Percentiles rank a stretch among this genome's conserved stretches.
These are phyloP conservation scores for Gortyna flavago DNA, from an alignment of 2,888 invertebrate genomes.

Conservation along the genomic window DNA sequence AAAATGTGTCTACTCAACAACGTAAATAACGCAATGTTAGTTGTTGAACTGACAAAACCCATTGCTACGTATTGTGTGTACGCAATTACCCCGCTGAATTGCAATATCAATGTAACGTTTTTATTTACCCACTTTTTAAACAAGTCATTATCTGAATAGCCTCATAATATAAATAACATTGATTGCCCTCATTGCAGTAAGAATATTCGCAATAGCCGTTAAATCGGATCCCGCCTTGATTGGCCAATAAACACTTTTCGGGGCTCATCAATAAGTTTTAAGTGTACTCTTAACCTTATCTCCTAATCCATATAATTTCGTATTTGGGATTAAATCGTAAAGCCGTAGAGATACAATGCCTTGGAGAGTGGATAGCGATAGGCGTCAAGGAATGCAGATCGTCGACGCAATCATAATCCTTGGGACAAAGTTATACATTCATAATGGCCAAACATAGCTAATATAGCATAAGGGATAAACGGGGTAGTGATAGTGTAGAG, in stretches of 20 bases:
- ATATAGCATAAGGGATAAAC: no score
- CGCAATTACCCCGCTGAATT: no score
- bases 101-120: neutral
- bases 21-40: no score
- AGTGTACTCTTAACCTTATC: conserved; percentile 72
- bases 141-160: conserved; percentile 24
- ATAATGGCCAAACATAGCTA: no score
- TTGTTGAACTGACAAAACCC: no score
- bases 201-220: conserved; percentile 63
- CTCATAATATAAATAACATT: conserved; percentile 55
- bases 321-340: conserved; percentile 69
- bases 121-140: conserved; percentile 23
- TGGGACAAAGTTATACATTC: no score
- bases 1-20: no score
- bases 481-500: no score
- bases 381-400: neutral
- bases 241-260: conserved; percentile 72
- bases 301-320: conserved; percentile 73
- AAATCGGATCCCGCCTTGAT: conserved; percentile 67
- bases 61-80: no score
- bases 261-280: conserved; percentile 75
- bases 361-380: neutral
- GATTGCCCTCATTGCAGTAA: conserved; percentile 51
- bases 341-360: conserved; percentile 59
- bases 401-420: no score